Base-by-base conservation (phyloP, 30 jellyfish, hydroid and myxozoan species). In the Nemopilema nomurai region DNA sequence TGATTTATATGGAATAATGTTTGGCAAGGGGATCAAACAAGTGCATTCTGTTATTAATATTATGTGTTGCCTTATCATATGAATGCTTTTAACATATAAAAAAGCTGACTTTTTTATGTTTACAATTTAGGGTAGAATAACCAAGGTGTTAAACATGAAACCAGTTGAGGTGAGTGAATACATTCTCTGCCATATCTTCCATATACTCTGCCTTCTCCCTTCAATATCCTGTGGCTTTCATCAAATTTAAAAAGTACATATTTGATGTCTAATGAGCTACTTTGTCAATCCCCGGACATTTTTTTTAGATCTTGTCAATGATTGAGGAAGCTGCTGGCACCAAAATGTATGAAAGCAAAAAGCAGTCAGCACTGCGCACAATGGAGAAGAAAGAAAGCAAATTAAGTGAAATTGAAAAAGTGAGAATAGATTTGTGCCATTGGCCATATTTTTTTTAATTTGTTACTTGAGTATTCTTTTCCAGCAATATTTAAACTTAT, bases 321-420 rank as follows among this genome's bases (percentile, higher is more conserved):
- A 83, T 95, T 49, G 99, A 95, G 64, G 99, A 95, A 67, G 99
- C 99, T 1, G 99, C 97, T 18, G 99, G 99, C 0, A 95, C 99
- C 18, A 86, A 91, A 62, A 89, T 95, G 97, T 95, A 95, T 68
- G 98, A 94, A 51, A 95, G 97, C 82, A 95, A 95, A 57, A 90
- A 90, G 32, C 99, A 95, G 52, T 79, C 91, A 26, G 99, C 99
- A 0, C 41, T 89, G 68, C 76, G 90, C 64, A 95, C 99, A n/a
- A 89, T 95, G 63, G 97, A 90, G 79, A 95, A 95, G 77, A 95
- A 95, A 30, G 90, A 90, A 32, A 87, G 89, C 84, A 89, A 89
- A 29, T 84, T 95, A 69, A 70, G 71, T 49, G 99, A 95, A 74
- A 50, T 95, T 29, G 96, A 95, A 29, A 64, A 90, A 85, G 99